Percentiles rank a stretch among this genome's conserved stretches.
These are phyloP conservation scores for human DNA, from an alignment of 2,113 vertebrate genomes.

Conservation along the genomic window DNA sequence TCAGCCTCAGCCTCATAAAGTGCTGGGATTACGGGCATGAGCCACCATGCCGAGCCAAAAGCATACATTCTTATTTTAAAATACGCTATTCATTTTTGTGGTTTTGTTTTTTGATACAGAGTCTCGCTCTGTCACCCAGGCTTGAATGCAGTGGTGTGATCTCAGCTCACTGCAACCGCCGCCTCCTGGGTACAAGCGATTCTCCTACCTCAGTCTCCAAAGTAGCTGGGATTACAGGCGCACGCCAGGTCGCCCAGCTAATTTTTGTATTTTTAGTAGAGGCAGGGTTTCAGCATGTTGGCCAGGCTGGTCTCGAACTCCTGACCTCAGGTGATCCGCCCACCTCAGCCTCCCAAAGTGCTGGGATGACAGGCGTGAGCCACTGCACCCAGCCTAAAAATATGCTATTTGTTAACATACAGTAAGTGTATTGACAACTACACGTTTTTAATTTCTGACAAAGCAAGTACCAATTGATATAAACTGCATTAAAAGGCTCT, in stretches of 20 bases:
- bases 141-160: background rate
- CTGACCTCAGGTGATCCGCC: background rate
- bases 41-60: too few species aligned
- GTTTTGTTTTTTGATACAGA: background rate
- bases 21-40: too few species aligned
- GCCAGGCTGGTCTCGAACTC: background rate
- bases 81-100: background rate
- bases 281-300: background rate
- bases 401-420: background rate
- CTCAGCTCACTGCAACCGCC: too few species aligned
- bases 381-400: background rate
- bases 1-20: too few species aligned
- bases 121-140: background rate
- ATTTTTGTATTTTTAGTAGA: background rate
- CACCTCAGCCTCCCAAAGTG: background rate
- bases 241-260: background rate
- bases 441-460: conserved; percentile 2
- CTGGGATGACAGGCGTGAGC: background rate
- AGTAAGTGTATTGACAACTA: background rate
- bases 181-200: background rate
- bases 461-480: background rate
- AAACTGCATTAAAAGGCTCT: background rate
- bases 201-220: background rate
- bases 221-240: background rate
- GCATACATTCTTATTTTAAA: background rate